Percentiles rank a stretch among this genome's conserved stretches.
phyloP scores from a whole-genome alignment of 2,888 invertebrate species.

The Drosophila villosipedis region DNA sequence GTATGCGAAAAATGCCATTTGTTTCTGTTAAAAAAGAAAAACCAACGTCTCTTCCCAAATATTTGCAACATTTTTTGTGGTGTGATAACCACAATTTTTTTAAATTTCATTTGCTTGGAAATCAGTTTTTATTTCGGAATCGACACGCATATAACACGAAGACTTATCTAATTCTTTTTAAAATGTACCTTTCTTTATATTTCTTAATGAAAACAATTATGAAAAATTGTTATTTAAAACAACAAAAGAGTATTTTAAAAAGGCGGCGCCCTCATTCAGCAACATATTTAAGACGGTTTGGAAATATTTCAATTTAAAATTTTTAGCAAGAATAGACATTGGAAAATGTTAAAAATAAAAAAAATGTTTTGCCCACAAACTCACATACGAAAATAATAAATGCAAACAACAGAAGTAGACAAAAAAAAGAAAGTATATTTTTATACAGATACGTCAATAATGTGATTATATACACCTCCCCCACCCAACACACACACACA shows the following conservation, averaged over 20 bases:
- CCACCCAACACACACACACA: neutral
- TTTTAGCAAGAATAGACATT: slow-evolving; percentile 11
- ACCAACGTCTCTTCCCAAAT: slow-evolving; percentile 5
- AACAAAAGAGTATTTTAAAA: neutral
- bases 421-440: slow-evolving; percentile 23
- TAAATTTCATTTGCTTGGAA: slow-evolving; percentile 28
- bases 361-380: neutral
- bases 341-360: slow-evolving; percentile 12
- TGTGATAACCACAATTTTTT: neutral
- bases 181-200: slow-evolving; percentile 7
- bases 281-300: slow-evolving; percentile 8
- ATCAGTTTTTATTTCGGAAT: slow-evolving; percentile 8
- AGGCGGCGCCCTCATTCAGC: neutral
- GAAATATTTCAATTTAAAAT: slow-evolving; percentile 14
- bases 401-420: slow-evolving; percentile 2
- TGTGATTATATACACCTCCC: slow-evolving; percentile 40
- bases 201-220: slow-evolving; percentile 24
- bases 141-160: neutral
- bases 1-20: slow-evolving; percentile 55
- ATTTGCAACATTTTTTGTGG: slow-evolving; percentile 15
- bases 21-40: slow-evolving; percentile 35
- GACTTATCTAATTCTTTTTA: neutral
- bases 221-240: slow-evolving; percentile 36
- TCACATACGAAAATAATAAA: slow-evolving; percentile 4
- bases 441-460: slow-evolving; percentile 25